Evolutionary conservation across 1,140 invertebrate species (phyloP), one percentile per base, ranked within the genome.

Genomic region (Bombus balteatus): DNA sequence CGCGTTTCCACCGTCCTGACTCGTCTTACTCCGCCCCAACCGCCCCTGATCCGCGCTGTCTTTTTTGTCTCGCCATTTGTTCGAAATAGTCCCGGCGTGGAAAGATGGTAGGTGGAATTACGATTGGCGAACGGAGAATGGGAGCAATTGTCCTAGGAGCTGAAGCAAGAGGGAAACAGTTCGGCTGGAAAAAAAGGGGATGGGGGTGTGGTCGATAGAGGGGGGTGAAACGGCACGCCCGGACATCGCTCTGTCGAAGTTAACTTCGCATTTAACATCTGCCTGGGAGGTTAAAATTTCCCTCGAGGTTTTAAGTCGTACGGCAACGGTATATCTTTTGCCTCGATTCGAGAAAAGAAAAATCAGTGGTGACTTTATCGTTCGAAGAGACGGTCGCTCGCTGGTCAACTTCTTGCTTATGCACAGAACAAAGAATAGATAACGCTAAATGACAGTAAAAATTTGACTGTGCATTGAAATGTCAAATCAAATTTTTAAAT

Each of bases 191-290:
- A n/a, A 43, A 28, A 41, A 25, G 22, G 18, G 71, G 84, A 86
- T 84, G 65, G 71, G 65, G 70, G 39, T 32, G 32, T 59, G 65
- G 25, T 43, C 57, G 37, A 32, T 66, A 39, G 65, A 62, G 78
- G n/a, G 66, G 70, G 77, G 57, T 39, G 53, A 76, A 59, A 76
- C 73, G 43, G 74, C 25, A 25, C 65, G 32, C 39, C n/a, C n/a
- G 80, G 74, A 84, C 86, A 87, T 90, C 88, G 87, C 89, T 90
- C 84, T 76, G 85, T 80, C 85, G 90, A 93, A 94, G 92, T 94
- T 94, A 94, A 94, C 92, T 94, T 94, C 88, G 88, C 93, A 90
- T 93, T 95, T 92, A 94, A 94, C 92, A 93, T 94, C 92, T 93
- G 93, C 88, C 87, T 77, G 86, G 86, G 89, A 93, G 91, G 92